Conservation (phyloP, 1,140 invertebrate genomes). For the Zophobas atratus region DNA sequence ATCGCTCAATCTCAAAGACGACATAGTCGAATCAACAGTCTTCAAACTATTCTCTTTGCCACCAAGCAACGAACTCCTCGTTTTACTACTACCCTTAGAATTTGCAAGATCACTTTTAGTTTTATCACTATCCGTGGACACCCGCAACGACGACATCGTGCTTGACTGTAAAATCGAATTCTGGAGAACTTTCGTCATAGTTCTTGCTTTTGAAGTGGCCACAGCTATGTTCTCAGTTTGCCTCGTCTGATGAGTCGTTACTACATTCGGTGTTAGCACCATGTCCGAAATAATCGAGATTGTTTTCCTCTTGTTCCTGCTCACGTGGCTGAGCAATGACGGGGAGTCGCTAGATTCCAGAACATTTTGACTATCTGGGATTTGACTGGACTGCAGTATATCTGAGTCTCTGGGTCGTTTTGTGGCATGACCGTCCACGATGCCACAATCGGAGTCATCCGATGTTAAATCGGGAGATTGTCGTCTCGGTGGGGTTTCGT, state of each 20-base stretch:
- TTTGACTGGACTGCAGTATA: neutral
- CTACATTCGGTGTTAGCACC: neutral
- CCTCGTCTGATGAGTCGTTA: neutral
- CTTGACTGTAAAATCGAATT: neutral
- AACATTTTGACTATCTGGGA: neutral
- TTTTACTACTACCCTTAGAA: neutral
- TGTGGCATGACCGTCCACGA: constrained; percentile 44
- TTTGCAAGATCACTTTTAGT: neutral
- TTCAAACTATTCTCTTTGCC: neutral
- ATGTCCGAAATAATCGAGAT: neutral
- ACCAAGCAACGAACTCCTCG: neutral
- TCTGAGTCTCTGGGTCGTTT: constrained; percentile 1
- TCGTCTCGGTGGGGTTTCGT: constrained; percentile 9
- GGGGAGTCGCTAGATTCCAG: constrained; percentile 1
- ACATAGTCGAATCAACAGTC: neutral
- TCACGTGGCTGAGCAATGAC: constrained; percentile 1
- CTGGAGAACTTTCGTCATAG: neutral
- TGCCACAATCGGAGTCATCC: constrained; percentile 49
- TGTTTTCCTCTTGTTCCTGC: neutral
- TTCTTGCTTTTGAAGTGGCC: too few species aligned
- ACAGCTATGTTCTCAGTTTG: too few species aligned
- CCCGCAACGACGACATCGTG: neutral
- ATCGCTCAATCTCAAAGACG: neutral
- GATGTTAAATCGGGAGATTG: constrained; percentile 33
- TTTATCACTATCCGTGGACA: neutral